Evolutionary conservation across 2,113 vertebrate genomes (phyloP), one percentile per base, ranked within the genome.

Genomic region (Trogon surrucura): DNA sequence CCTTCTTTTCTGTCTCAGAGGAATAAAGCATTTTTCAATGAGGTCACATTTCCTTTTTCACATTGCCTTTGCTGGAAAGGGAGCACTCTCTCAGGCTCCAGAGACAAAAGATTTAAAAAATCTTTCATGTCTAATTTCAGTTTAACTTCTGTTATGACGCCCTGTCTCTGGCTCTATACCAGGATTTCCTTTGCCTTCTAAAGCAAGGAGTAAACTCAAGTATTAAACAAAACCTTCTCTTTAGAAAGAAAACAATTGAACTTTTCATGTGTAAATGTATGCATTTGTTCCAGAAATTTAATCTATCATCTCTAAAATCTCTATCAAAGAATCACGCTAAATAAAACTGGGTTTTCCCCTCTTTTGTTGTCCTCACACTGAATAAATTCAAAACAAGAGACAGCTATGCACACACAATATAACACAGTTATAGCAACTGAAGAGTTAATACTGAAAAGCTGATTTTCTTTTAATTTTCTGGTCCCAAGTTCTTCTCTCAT

Each of bases 101-200:
- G 23, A 81, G 53, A 87, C 66, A 94, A 84, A 91, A 87, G 69
- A 87, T 58, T 57, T 32, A 61, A 25, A 44, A 70, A 22, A 30
- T 21, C 82, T 89, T 93, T 92, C 61, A 91, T 69, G 65, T 91
- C 80, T 95, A 85, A 95, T 91, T 93, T 84, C 70, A 71, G 80
- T 78, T 89, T 66, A 91, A 53, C 26, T 71, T 92, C 50, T 93
- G 57, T 91, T 95, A 71, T 45, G 61, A 85, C 48, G 83, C 80
- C 34, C 34, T 50, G 44, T n/a, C 69, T 73, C 60, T 75, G n/a
- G 29, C 72, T 77, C 25, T 66, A 17, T 56, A 81, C 32, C 84
- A 91, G 73, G 77, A 87, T 89, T 89, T 95, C 89, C 84, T 89
- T 53, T 81, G 65, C 53, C 11, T 89, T 95, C 70, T 92, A 50